Base-by-base conservation (phyloP, 2,888 invertebrate genomes). In the Odontocerum albicorne region DNA sequence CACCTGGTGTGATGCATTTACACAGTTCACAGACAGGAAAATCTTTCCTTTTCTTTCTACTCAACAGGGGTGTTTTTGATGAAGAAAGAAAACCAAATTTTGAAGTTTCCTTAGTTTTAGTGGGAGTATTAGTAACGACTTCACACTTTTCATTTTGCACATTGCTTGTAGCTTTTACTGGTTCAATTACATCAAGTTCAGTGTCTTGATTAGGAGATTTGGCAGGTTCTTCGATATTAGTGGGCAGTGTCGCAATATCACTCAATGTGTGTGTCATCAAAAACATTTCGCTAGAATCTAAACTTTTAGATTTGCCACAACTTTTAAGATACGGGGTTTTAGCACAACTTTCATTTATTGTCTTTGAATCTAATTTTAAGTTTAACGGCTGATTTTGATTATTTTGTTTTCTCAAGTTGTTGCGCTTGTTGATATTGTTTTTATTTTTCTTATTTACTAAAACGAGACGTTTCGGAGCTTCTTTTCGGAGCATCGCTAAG, bases 251-350 rank as follows among this genome's bases (percentile, higher is more conserved):
- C 32, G 67, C 65, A 31, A 71, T 68, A 58, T 72, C 71, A 33
- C 68, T 66, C 4, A 72, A 61, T 60, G 70, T 70, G n/a, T 80
- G 79, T 31, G 73, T 75, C 22, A 79, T 75, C 4, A 83, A 81
- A 40, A 88, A 81, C 64, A 92, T 78, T 67, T 92, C 92, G 65
- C 90, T 89, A 0, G 92, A 92, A 68, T 93, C 93, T 33, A 93
- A 75, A 65, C 92, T 92, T 64, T 87, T 86, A 0, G 92, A 92
- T 69, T 90, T 90, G 1, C 89, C 88, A 64, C 87, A 88, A 62
- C 83, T 83, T 55, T 83, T 83, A 38, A 89, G 70, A 55, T 81
- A 76, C 0, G 84, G 82, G 10, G 71, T 70, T 62, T 67, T 62
- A 20, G 60, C 57, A 32, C 22, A 47, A 46, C 19, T 50, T 42